These are phyloP conservation scores for Ctena decussata DNA, from an alignment of 2,888 invertebrate species.

Conservation along the genomic window DNA sequence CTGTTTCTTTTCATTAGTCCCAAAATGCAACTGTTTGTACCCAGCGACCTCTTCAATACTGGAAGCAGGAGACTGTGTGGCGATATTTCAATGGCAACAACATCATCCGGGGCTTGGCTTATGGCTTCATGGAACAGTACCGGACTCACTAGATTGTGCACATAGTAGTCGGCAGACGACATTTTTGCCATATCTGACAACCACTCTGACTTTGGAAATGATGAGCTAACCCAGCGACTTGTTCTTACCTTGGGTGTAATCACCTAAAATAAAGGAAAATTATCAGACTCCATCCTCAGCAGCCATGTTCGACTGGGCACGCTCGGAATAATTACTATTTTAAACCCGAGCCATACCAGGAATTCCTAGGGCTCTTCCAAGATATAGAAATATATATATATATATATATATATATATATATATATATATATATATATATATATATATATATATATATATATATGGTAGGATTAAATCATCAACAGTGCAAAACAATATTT, in stretches of 20 bases:
- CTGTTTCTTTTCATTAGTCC: constrained; percentile 95
- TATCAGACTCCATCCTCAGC: no score
- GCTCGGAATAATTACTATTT: no score
- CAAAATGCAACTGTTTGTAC: constrained; percentile 91
- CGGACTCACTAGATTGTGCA: constrained; percentile 97
- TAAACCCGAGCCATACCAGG: no score
- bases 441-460: no score
- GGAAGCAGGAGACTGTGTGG: constrained; percentile 98
- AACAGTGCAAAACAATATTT: no score
- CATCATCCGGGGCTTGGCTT: constrained; percentile 94
- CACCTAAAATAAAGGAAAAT: not conserved
- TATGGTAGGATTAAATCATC: no score
- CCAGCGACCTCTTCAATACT: constrained; percentile 94
- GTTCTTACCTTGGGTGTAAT: constrained; percentile 88
- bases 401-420: no score
- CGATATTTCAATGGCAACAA: constrained; percentile 96
- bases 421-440: no score
- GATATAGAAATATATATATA: no score
- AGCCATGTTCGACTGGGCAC: no score
- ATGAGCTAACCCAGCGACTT: constrained; percentile 97
- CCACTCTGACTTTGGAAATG: constrained; percentile 95
- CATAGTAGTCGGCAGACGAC: constrained; percentile 97
- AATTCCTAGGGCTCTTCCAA: no score
- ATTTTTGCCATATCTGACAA: constrained; percentile 91
- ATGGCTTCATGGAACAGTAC: constrained; percentile 95